Evolutionary conservation across 2,113 vertebrate genomes (phyloP).

Genomic region (Lonchura striata): DNA sequence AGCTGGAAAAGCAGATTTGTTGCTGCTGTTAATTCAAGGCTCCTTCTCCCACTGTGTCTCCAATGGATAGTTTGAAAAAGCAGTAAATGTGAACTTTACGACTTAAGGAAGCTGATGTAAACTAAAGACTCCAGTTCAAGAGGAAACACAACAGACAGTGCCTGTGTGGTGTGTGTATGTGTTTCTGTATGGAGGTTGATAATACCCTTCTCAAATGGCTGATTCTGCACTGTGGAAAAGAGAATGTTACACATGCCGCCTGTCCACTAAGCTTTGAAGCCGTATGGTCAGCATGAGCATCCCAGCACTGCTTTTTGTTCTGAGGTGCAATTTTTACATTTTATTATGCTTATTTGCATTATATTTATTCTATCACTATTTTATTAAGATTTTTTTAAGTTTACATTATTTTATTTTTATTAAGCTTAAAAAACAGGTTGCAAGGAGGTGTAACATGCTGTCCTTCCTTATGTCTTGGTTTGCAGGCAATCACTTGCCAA

Average conservation of each 20-base stretch:
- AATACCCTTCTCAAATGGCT: neutral
- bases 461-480: neutral
- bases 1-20: slow-evolving; percentile 54
- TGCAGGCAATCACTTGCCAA: neutral
- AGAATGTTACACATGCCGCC: neutral
- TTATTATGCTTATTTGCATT: neutral
- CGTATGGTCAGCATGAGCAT: neutral
- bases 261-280: neutral
- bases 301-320: neutral
- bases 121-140: neutral
- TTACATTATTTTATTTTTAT: neutral
- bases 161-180: neutral
- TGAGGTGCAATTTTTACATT: neutral
- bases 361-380: neutral
- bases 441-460: neutral
- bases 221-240: neutral
- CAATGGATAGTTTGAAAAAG: neutral
- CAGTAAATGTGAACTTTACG: neutral
- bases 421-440: neutral
- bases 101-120: neutral
- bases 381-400: neutral
- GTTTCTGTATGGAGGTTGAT: neutral
- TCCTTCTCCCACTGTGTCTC: neutral
- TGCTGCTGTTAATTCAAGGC: slow-evolving; percentile 66
- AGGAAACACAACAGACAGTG: neutral